Evolutionary conservation across 2,113 vertebrate species (phyloP).

Genomic region (Pomatorhinus ruficollis): DNA sequence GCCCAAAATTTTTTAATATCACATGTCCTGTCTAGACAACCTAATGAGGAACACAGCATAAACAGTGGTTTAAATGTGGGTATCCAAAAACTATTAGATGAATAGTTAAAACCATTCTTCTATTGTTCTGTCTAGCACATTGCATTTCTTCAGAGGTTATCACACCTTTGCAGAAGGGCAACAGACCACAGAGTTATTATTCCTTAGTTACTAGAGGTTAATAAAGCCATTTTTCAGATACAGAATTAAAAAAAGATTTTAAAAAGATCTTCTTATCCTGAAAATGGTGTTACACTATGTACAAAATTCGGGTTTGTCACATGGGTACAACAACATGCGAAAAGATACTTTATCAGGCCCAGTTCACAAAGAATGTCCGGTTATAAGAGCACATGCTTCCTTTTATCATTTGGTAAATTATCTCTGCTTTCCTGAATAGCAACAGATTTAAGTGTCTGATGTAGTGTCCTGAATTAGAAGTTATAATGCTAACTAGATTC

Average conservation of each 20-base stretch:
- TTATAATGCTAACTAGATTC: neutral
- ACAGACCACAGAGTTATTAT: neutral
- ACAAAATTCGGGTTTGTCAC: neutral
- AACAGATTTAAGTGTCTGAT: neutral
- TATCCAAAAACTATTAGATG: neutral
- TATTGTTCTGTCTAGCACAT: neutral
- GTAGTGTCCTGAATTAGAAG: neutral
- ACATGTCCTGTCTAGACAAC: neutral
- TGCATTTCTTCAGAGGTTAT: neutral
- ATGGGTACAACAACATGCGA: neutral
- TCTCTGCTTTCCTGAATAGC: neutral
- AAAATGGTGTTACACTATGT: neutral
- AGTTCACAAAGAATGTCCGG: neutral
- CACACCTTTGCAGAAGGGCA: neutral
- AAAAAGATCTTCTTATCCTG: neutral
- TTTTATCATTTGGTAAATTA: neutral
- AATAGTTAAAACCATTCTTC: neutral
- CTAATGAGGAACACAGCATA: neutral
- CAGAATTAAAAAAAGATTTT: slow-evolving; percentile 2
- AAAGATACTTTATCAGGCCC: neutral
- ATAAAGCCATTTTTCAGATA: slow-evolving; percentile 21
- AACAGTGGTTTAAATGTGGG: neutral
- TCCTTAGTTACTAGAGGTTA: slow-evolving; percentile 13
- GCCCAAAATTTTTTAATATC: neutral
- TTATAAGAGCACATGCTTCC: neutral